Evolutionary conservation across 2,797 vertebrate species (phyloP), one percentile per base, ranked within the genome.

Genomic region (Malurus splendens): DNA sequence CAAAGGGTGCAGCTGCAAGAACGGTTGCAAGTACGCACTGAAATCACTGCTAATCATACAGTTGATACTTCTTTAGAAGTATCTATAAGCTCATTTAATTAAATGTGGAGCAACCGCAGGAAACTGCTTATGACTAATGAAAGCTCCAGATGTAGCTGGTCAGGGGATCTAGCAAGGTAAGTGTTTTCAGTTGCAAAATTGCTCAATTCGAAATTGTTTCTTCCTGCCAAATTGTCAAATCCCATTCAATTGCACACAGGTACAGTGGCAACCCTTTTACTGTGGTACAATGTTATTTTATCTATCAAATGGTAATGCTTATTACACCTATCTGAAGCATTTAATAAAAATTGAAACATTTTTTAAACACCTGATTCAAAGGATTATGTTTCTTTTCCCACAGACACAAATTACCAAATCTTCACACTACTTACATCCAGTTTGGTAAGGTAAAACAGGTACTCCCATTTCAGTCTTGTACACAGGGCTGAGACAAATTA

Each of bases 41-140:
- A 77, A 62, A 71, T 80, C 74, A 74, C 9, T 2, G 33, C 65
- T 27, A 12, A 17, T 1, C 1, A 51, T 25, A 60, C 39, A 52
- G 38, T 15, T 27, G 27, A 66, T 39, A 38, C 23, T 56, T 78
- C 86, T 82, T 61, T 12, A 30, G 90, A 82, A 67, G 54, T 67
- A 91, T 66, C 79, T 52, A 30, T 56, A 57, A 54, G 19, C 32
- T 18, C 2, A 7, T 60, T 76, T 45, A 93, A 90, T 74, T 61
- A 81, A 86, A 87, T 5, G 24, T 28, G 64, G 4, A 59, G 92
- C 74, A 71, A 90, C 30, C 39, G 56, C 65, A 90, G 85, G 80
- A 93, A 94, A 75, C 76, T 71, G 20, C 47, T 60, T 41, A 62
- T 18, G 55, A 85, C 28, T 68, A 96, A 92, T 57, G 67, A 87